Evolutionary conservation across 1,140 invertebrate genomes (phyloP).

Genomic region (Atta cephalotes): DNA sequence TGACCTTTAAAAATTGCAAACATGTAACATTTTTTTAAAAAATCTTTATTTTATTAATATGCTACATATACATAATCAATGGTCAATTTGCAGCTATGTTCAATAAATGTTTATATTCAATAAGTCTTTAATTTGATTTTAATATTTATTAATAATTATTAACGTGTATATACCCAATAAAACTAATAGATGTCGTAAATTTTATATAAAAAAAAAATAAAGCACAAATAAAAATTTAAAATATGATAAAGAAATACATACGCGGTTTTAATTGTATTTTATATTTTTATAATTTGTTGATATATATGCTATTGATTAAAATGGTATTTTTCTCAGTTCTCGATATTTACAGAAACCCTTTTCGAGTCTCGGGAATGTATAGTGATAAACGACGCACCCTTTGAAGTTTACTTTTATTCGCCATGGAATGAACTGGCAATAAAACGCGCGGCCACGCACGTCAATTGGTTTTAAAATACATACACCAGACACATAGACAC

Average conservation of each 20-base stretch:
- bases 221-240: conserved; percentile 49
- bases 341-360: conserved; percentile 11
- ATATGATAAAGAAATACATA: conserved; percentile 15
- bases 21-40: not conserved
- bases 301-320: conserved; percentile 71
- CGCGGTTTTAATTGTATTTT: not conserved
- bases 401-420: conserved; percentile 12
- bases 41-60: not conserved
- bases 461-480: conserved; percentile 32
- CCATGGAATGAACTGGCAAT: conserved; percentile 8
- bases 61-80: conserved; percentile 27
- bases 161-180: conserved; percentile 20
- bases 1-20: not conserved
- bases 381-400: conserved; percentile 30
- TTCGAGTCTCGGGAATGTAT: conserved; percentile 40
- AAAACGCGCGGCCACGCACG: conserved; percentile 31
- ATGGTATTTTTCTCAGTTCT: conserved; percentile 14
- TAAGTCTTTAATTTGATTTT: not conserved
- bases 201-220: not conserved
- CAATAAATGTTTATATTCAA: not conserved
- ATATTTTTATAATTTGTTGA: conserved; percentile 67
- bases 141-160: conserved; percentile 5
- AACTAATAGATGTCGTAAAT: conserved; percentile 40
- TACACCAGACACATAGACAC: not conserved
- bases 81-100: not conserved